Evolutionary conservation across 2,888 invertebrate species (phyloP), one percentile per base, ranked within the genome.

Genomic region (Nebria salina): DNA sequence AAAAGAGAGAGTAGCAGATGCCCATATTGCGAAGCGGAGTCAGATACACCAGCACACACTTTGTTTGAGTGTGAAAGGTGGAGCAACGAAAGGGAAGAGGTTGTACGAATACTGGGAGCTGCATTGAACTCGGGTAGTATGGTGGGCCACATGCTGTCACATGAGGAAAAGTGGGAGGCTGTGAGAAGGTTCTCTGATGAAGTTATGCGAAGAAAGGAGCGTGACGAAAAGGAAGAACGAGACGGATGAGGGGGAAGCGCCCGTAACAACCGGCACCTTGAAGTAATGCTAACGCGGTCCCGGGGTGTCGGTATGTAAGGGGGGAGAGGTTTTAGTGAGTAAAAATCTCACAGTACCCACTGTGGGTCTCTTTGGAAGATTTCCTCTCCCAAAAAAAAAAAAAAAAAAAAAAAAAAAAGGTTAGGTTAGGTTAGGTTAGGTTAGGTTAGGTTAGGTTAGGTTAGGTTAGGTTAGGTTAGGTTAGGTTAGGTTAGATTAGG

Each of bases 31-130:
- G 68, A 20, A 5, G 11, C 65, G 1, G 72, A 65, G 65, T 11
- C 5, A 8, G 83, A 83, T 42, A 78, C 64, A 1, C 72, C 83
- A 3, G 82, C 83, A 65, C 83, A 83, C 65, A 82, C 83, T 0
- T 2, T 83, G 11, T 76, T 82, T 9, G 6, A 70, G 8, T 83
- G 83, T 42, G n/a, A 8, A 1, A 65, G 76, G 70, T 83, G 77
- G 78, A 65, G 68, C 6, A 65, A 73, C 11, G 77, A 26, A 65
- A 77, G 75, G 66, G 20, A 34, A 25, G 42, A 25, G 15, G 20
- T 20, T 20, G 20, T 20, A 20, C 20, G 20, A 20, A 20, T 20
- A 20, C 73, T 72, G 13, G 4, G 7, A 26, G n/a, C 13, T 8
- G 7, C 7, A 9, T 1, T 65, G n/a, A 34, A 11, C 9, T 7